Conservation (phyloP, 2,797 vertebrate genomes). For the Carcharodon carcharias region DNA sequence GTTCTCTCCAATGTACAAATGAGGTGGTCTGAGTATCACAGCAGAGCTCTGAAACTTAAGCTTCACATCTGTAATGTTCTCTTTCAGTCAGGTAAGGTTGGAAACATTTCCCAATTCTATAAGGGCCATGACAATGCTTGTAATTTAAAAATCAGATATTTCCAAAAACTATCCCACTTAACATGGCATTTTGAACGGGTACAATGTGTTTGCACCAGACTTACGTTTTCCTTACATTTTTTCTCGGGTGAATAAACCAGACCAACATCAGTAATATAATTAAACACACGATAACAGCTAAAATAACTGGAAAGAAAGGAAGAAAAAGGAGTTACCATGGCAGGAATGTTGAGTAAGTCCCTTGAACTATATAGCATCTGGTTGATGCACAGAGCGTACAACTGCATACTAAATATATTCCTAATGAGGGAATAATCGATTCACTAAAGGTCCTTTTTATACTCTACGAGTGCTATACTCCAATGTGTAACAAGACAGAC, state of each 20-base stretch:
- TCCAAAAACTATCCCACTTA: not conserved
- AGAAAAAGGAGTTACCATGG: not conserved
- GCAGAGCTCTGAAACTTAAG: not conserved
- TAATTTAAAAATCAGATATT: not conserved
- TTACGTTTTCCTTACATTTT: conserved; percentile 16
- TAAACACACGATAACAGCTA: not conserved
- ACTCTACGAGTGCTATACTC: not conserved
- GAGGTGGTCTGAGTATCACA: not conserved
- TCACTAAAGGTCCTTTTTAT: not conserved
- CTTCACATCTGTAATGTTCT: not conserved
- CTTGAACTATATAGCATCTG: not conserved
- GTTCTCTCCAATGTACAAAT: not conserved
- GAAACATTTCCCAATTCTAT: not conserved
- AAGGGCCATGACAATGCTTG: not conserved
- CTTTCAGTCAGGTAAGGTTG: not conserved
- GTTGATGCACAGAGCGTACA: no score
- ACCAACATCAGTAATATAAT: not conserved
- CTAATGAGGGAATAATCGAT: not conserved
- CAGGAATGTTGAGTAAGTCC: not conserved
- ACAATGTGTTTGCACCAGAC: not conserved
- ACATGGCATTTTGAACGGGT: not conserved
- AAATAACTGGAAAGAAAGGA: conserved; percentile 23
- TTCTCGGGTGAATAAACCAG: not conserved
- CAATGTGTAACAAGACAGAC: not conserved
- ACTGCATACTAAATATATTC: not conserved